phyloP scores from a whole-genome alignment of 1,140 invertebrate genomes.

The Drosophila pruinosa region DNA sequence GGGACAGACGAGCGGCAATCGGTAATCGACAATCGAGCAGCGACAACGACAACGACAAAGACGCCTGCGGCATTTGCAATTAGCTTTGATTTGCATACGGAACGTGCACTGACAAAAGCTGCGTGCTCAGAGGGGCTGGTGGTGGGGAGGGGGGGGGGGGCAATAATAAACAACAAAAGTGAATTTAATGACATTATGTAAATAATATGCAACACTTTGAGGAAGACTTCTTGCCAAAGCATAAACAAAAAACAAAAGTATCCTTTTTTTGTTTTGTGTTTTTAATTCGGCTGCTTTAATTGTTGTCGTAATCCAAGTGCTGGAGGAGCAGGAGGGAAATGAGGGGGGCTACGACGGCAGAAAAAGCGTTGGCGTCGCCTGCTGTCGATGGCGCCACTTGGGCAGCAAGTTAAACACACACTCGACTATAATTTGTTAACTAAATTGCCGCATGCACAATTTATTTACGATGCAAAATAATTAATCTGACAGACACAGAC shows the following conservation, averaged over 20 bases:
- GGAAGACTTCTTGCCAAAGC: slow-evolving; percentile 18
- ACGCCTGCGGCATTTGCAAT: slow-evolving; percentile 75
- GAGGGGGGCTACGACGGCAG: no score
- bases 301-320: slow-evolving; percentile 3
- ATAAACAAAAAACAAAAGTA: neutral
- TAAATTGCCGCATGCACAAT: slow-evolving; percentile 56
- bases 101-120: neutral
- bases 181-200: slow-evolving; percentile 65
- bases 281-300: slow-evolving; percentile 2
- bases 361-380: slow-evolving; percentile 54
- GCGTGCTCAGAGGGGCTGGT: neutral
- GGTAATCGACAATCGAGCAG: neutral
- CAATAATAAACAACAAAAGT: slow-evolving; percentile 53
- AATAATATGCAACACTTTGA: slow-evolving; percentile 35
- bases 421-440: slow-evolving; percentile 58
- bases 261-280: neutral
- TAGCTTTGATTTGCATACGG: slow-evolving; percentile 58
- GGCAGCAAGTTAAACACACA: slow-evolving; percentile 20
- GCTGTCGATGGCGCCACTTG: slow-evolving; percentile 55
- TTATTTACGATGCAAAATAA: slow-evolving; percentile 56
- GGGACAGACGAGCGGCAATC: neutral
- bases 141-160: neutral
- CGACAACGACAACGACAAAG: slow-evolving; percentile 19
- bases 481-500: slow-evolving; percentile 34
- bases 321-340: neutral